Evolutionary conservation across 2,888 invertebrate species (phyloP), one percentile per base, ranked within the genome.

Genomic region (Scaptomyza flava): DNA sequence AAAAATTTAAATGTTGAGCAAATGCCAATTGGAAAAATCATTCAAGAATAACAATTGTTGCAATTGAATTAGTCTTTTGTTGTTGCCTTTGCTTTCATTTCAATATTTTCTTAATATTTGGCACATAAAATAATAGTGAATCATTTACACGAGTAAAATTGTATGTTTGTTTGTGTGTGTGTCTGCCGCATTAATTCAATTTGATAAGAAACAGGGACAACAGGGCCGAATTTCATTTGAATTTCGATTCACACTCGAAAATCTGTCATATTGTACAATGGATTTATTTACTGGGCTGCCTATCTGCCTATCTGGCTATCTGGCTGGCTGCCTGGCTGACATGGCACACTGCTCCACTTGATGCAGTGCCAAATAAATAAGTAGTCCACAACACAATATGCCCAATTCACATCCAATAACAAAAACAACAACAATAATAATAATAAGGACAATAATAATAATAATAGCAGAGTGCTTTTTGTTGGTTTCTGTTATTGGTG

Each of bases 111-210:
- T 17, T 17, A 17, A 17, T 1, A 17, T 17, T 17, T 17, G 17
- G 17, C 17, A 17, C 17, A 17, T 17, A 17, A 17, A 17, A 17
- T 17, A 17, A 17, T 17, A 17, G 17, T 1, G 17, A 17, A 17
- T 1, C 17, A 17, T 17, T 1, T 17, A 1, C 17, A 17, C 17
- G 1, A 23, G 23, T 23, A 23, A 23, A 23, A 23, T 0, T 27
- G 36, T 57, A 27, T 69, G 23, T 70, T 67, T 63, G 79, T 72
- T 6, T 6, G 5, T 27, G 5, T 82, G 79, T 70, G 73, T 77
- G 82, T 77, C 70, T 82, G 69, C 67, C 61, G 68, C 72, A 83
- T 81, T 81, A 85, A 83, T 86, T 85, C 74, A 81, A 83, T 83
- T 85, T 79, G 77, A 83, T 85, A 68, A 74, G 77, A 74, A 30